Evolutionary conservation across 2,113 vertebrate genomes (phyloP), one percentile per base, ranked within the genome.

Genomic region (Speoplatyrhinus poulsoni): DNA sequence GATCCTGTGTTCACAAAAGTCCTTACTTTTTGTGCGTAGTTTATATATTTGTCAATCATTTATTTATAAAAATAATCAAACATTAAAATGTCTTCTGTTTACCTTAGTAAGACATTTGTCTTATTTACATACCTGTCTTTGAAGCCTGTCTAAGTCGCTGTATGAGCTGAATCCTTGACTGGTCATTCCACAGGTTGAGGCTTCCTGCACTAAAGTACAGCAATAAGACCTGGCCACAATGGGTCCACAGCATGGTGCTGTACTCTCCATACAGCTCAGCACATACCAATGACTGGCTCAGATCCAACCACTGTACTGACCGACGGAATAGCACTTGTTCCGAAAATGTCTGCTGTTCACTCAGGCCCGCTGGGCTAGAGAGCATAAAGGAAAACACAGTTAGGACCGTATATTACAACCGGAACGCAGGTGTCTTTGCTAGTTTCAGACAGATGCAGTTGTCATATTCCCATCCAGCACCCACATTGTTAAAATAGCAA

Each of bases 121-220:
- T 26, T 0, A 36, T 77, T 47, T 26, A 56, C 65, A 70, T 3
- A 93, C 92, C 91, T 32, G 78, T 65, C 12, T 75, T 50, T 57
- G 69, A 80, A 26, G 68, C 74, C 2, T 76, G 76, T 13, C 67
- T 73, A 2, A 91, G 65, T 70, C 60, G 72, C n/a, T 76, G 67
- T 41, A 90, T 41, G 62, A 90, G 64, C 15, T 84, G 75, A 15
- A 85, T 57, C 19, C 73, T 6, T 52, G 69, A 76, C 46, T 70
- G 79, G 55, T 76, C 62, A 16, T 69, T 85, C 55, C 87, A 89
- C 19, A 88, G 86, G 79, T 88, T 91, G 46, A 92, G 47, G 69
- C 87, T 90, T 12, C 59, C 84, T 50, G 72, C 17, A 69, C 36
- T 41, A 6, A 41, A 41, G n/a, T 76, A 78, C 52, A 70, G 62